phyloP scores from a whole-genome alignment of 2,113 vertebrate genomes.

The Anseranas semipalmata region DNA sequence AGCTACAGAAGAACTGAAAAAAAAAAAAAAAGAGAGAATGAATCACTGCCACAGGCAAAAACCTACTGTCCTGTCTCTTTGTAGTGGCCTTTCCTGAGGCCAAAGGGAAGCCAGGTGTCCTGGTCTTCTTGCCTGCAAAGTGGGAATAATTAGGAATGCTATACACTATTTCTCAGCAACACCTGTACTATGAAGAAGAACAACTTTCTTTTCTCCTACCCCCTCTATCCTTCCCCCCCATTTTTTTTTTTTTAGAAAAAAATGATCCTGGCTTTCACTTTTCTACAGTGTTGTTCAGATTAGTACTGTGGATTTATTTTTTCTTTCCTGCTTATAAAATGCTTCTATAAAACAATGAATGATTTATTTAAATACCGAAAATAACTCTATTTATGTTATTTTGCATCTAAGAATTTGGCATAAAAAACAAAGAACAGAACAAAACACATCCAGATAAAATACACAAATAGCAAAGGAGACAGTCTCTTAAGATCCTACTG shows the following conservation, averaged over 20 bases:
- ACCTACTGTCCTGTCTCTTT: background rate
- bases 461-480: background rate
- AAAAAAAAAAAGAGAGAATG: background rate
- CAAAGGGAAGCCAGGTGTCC: background rate
- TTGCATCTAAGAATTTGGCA: background rate
- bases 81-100: background rate
- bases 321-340: background rate
- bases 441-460: background rate
- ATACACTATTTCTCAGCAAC: background rate
- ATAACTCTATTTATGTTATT: background rate
- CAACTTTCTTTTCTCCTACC: background rate
- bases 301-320: background rate
- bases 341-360: background rate
- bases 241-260: background rate
- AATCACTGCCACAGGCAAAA: background rate
- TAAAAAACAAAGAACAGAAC: background rate
- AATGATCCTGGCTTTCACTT: background rate
- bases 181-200: accelerated
- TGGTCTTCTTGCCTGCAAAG: background rate
- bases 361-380: background rate
- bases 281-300: background rate
- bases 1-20: background rate
- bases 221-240: background rate
- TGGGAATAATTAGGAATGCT: background rate
- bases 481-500: background rate